A percentile compares a stretch with the other conserved stretches of the same genome.
Evolutionary conservation across 1,140 invertebrate genomes (phyloP).

Genomic region (Bombus turneri): DNA sequence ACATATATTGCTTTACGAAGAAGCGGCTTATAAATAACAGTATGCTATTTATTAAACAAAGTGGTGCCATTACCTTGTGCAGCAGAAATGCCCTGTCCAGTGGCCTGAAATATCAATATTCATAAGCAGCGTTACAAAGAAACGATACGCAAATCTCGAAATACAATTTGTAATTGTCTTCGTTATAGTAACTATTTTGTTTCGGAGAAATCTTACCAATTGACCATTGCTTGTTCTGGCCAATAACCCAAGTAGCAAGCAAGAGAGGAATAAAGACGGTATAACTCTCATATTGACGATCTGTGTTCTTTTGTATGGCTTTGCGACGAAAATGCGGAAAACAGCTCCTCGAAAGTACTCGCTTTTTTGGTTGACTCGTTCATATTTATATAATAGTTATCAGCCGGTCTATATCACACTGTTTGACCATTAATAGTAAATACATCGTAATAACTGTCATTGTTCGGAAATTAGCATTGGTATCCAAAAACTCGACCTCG

Average conservation of each 20-base stretch:
- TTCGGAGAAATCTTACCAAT: neutral
- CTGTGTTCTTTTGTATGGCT: neutral
- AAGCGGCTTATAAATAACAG: too few relatives aligned
- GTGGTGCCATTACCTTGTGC: too few relatives aligned
- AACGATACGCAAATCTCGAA: too few relatives aligned
- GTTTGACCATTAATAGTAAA: slow-evolving; percentile 1
- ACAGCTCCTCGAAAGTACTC: fast-evolving
- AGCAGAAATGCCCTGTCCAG: fast-evolving
- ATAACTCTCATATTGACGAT: neutral
- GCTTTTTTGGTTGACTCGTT: neutral
- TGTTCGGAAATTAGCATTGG: neutral
- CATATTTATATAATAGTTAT: slow-evolving; percentile 4
- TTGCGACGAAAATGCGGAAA: neutral
- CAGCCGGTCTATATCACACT: neutral
- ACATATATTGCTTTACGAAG: too few relatives aligned
- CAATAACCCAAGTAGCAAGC: neutral
- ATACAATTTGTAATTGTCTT: too few relatives aligned
- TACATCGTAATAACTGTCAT: neutral
- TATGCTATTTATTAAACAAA: too few relatives aligned
- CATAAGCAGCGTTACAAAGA: too few relatives aligned
- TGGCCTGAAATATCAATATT: too few relatives aligned
- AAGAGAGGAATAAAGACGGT: neutral
- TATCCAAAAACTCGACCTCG: neutral
- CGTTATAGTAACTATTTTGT: too few relatives aligned
- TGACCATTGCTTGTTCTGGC: fast-evolving